Base-by-base conservation (phyloP, 2,888 invertebrate genomes). In the Trichacis sp. region DNA sequence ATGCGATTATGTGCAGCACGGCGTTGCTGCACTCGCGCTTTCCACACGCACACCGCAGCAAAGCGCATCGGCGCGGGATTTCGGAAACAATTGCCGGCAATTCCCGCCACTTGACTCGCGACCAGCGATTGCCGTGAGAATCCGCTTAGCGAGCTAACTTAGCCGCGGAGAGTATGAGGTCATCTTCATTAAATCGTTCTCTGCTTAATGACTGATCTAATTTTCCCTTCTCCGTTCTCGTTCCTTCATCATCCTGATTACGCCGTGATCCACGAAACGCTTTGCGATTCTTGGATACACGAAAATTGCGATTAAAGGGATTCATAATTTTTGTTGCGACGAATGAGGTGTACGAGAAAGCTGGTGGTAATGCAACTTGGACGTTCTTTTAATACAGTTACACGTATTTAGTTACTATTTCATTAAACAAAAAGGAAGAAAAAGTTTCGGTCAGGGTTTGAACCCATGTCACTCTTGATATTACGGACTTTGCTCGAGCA, bases 31-130 rank as follows among this genome's bases (percentile, higher is more conserved):
- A 80, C 81, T 42, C 40, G 40, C 42, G 51, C 51, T 40, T 51
- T 17, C n/a, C n/a, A n/a, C n/a, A n/a, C n/a, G n/a, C n/a, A n/a
- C n/a, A n/a, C n/a, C n/a, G n/a, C n/a, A n/a, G n/a, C n/a, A n/a
- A n/a, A n/a, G n/a, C n/a, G 24, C 24, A 24, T 8, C 24, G 8
- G 24, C 3, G 24, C 24, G 82, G 84, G 84, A 84, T 84, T 84
- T 84, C 84, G 84, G 83, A 84, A 84, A 84, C 83, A 84, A 84
- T 84, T 84, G 84, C 81, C 82, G 82, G 78, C 83, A 84, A 84
- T 84, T 84, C 84, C 75, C 80, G 82, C 83, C 84, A 84, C 83
- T 84, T 84, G 81, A 80, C 82, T 81, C 80, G 80, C 80, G 81
- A 73, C 74, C 77, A 78, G 75, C 81, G 81, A 84, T 84, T 84